Conservation (phyloP, 1,140 invertebrate genomes). For the Formica exsecta region DNA sequence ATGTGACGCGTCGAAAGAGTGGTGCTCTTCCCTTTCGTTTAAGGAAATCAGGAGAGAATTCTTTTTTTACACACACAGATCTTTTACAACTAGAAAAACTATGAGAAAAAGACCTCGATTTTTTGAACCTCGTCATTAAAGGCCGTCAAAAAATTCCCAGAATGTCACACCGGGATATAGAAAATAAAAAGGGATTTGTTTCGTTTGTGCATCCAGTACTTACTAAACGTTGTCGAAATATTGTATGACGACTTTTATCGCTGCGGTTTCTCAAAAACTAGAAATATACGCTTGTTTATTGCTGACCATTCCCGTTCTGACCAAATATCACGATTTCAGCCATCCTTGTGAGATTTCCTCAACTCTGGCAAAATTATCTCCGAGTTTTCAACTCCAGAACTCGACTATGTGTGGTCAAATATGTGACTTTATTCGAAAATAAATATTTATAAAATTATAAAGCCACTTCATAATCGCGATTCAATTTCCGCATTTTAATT, state of each 20-base stretch:
- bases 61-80: slow-evolving; percentile 32
- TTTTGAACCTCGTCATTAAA: slow-evolving; percentile 33
- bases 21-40: slow-evolving; percentile 29
- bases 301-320: neutral
- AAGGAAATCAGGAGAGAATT: slow-evolving; percentile 37
- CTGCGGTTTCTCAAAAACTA: slow-evolving; percentile 54
- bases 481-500: neutral
- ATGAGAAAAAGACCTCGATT: slow-evolving; percentile 26
- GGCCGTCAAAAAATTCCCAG: slow-evolving; percentile 30
- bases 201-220: slow-evolving; percentile 67
- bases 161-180: slow-evolving; percentile 7
- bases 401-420: slow-evolving; percentile 10
- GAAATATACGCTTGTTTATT: slow-evolving; percentile 31
- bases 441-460: neutral
- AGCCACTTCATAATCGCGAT: neutral
- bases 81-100: slow-evolving; percentile 16
- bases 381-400: slow-evolving; percentile 31
- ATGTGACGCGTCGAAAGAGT: slow-evolving; percentile 24
- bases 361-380: slow-evolving; percentile 52
- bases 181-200: slow-evolving; percentile 53
- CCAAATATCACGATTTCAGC: slow-evolving; percentile 22
- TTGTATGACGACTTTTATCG: slow-evolving; percentile 56
- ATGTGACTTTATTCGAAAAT: neutral
- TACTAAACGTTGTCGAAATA: slow-evolving; percentile 66
- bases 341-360: slow-evolving; percentile 29